Evolutionary conservation across 2,113 vertebrate species (phyloP).

Genomic region (Oreochromis tanganicae): DNA sequence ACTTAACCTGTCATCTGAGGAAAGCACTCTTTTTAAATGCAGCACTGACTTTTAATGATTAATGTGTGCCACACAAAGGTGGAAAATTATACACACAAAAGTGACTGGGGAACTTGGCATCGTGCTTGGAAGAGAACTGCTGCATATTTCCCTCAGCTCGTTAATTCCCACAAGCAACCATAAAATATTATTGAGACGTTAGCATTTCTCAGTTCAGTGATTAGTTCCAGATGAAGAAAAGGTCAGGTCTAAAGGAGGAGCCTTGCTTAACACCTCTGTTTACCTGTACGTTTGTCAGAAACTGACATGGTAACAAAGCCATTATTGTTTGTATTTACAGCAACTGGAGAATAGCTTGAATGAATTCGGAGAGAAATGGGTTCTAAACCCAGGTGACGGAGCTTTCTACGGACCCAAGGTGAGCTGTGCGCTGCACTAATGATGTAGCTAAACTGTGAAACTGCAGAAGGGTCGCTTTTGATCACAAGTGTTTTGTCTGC

Average conservation of each 20-base stretch:
- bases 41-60: neutral
- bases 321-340: slow-evolving; percentile 64
- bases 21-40: neutral
- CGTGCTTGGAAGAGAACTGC: neutral
- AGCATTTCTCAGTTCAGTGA: slow-evolving; percentile 34
- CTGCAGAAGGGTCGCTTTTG: neutral
- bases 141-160: slow-evolving; percentile 16
- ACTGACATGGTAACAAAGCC: neutral
- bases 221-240: slow-evolving; percentile 37
- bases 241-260: neutral
- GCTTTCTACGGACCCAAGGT: slow-evolving; percentile 99
- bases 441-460: neutral
- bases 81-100: neutral
- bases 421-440: neutral
- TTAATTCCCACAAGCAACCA: slow-evolving; percentile 34
- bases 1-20: neutral
- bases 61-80: neutral
- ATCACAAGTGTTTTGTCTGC: neutral
- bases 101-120: neutral
- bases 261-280: slow-evolving; percentile 7
- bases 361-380: slow-evolving; percentile 93
- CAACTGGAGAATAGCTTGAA: slow-evolving; percentile 98
- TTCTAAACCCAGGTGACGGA: slow-evolving; percentile 93
- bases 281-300: neutral
- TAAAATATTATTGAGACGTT: slow-evolving; percentile 35